A percentile compares a stretch with the other conserved stretches of the same genome.
Evolutionary conservation across 1,140 invertebrate genomes (phyloP).

Genomic region (Campoletis sonorensis): DNA sequence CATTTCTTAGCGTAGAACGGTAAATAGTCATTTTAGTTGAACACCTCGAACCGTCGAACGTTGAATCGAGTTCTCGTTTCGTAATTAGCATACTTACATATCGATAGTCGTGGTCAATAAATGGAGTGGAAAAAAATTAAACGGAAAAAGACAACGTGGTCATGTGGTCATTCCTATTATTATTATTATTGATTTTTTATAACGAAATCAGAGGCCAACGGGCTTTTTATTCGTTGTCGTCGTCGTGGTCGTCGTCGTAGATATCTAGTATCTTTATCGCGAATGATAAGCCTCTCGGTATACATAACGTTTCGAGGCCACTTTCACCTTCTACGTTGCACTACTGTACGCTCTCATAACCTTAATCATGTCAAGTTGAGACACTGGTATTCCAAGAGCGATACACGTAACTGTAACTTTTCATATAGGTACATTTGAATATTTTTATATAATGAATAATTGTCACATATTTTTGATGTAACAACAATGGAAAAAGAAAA

Average conservation of each 20-base stretch:
- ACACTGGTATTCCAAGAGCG: conserved; percentile 41
- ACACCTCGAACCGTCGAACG: neutral
- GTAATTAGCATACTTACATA: neutral
- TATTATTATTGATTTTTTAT: conserved; percentile 5
- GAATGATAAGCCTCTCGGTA: conserved; percentile 34
- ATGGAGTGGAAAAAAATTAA: neutral
- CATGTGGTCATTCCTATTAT: neutral
- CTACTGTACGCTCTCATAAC: conserved; percentile 32
- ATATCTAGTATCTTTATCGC: neutral
- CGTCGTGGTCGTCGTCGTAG: too few relatives aligned
- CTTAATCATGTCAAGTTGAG: conserved; percentile 42
- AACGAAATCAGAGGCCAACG: conserved; percentile 40
- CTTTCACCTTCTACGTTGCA: conserved; percentile 39
- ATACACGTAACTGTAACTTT: conserved; percentile 34
- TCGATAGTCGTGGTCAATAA: neutral
- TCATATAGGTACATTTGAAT: neutral
- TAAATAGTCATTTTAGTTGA: too few relatives aligned
- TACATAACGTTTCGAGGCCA: conserved; percentile 42
- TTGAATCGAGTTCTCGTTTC: neutral
- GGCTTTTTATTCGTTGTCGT: conserved; percentile 18
- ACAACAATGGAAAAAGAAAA: too few relatives aligned
- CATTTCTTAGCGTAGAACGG: too few relatives aligned
- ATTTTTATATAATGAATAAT: too few relatives aligned
- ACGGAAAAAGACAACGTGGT: neutral
- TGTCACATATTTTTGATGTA: too few relatives aligned